These are phyloP conservation scores for Hirudinaria manillensis DNA, from an alignment of 2,888 invertebrate genomes.

Conservation along the genomic window DNA sequence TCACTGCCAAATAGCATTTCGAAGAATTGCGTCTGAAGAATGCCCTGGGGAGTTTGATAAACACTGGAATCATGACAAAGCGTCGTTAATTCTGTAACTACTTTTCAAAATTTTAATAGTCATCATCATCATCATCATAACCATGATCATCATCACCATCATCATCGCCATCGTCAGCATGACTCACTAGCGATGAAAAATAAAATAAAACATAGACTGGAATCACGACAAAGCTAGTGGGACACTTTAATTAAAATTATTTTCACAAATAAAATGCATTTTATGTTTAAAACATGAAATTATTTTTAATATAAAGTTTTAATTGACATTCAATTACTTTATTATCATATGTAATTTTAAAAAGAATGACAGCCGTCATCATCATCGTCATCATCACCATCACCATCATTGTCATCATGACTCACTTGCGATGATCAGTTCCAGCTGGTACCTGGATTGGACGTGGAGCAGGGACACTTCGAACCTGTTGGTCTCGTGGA, in stretches of 20 bases:
- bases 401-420: conserved; percentile 14
- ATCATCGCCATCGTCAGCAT: not conserved
- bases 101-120: conserved; percentile 7
- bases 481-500: conserved; percentile 36
- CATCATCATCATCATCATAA: conserved; percentile 25
- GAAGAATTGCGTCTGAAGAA: too few relatives aligned
- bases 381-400: conserved; percentile 20
- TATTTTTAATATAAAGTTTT: too few relatives aligned
- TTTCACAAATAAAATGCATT: too few relatives aligned
- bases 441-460: conserved; percentile 34
- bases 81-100: not conserved
- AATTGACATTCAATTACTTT: too few relatives aligned
- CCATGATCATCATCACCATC: conserved; percentile 11
- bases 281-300: too few relatives aligned
- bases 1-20: too few relatives aligned
- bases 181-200: too few relatives aligned
- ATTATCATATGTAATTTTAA: not conserved
- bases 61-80: too few relatives aligned
- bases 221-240: too few relatives aligned
- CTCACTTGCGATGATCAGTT: conserved; percentile 27
- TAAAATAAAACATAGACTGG: too few relatives aligned
- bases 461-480: conserved; percentile 34
- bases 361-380: not conserved
- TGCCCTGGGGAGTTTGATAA: too few relatives aligned
- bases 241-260: too few relatives aligned